phyloP scores from a whole-genome alignment of 2,888 invertebrate genomes.

The Aleiodes leptofemur region DNA sequence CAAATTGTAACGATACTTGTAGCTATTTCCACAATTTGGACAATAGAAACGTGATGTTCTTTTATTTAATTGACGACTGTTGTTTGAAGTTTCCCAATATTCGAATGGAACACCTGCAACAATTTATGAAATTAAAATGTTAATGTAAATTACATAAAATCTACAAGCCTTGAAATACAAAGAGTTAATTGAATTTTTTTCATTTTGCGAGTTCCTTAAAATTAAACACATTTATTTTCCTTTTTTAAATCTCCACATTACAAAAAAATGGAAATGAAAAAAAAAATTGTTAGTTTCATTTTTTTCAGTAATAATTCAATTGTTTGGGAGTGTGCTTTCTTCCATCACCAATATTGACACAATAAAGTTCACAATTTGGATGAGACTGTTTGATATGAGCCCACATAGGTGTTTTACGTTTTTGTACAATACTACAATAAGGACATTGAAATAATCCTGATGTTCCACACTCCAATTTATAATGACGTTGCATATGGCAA shows the following conservation, averaged over 20 bases:
- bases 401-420: slow-evolving; percentile 1
- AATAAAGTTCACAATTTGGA: slow-evolving; percentile 7
- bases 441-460: slow-evolving; percentile 72
- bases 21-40: slow-evolving; percentile 51
- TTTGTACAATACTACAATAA: slow-evolving; percentile 62
- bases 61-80: slow-evolving; percentile 9
- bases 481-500: slow-evolving; percentile 72
- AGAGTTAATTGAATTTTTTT: not conserved
- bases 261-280: not conserved
- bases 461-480: slow-evolving; percentile 72
- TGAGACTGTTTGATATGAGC: slow-evolving; percentile 16
- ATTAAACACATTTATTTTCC: not conserved
- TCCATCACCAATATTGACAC: not conserved
- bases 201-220: not conserved
- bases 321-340: slow-evolving; percentile 5
- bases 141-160: not conserved
- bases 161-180: not conserved
- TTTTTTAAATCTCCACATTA: not conserved
- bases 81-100: not conserved
- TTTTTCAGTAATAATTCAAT: not conserved
- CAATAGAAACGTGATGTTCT: slow-evolving; percentile 43
- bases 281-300: not conserved
- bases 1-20: slow-evolving; percentile 50
- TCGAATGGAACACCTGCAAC: slow-evolving; percentile 13
- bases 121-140: not conserved